Evolutionary conservation across 2,888 invertebrate species (phyloP), one percentile per base, ranked within the genome.

Genomic region (Gymnocheta viridis): DNA sequence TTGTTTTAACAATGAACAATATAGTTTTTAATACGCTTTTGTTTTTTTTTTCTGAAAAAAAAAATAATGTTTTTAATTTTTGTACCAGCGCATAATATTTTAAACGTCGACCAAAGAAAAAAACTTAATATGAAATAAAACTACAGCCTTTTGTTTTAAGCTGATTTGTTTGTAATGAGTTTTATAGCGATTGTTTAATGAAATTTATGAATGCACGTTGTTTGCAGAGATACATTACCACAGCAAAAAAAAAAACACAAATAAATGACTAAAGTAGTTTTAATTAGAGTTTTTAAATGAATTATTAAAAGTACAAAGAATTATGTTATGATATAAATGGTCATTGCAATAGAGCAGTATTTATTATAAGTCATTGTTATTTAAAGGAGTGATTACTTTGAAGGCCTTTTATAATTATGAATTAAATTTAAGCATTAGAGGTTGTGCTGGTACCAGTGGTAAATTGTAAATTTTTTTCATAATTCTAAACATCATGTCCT

Each of bases 181-280:
- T 81, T 81, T 62, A 81, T 69, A 19, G 81, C 74, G 44, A 69
- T 74, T 81, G 81, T 81, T 81, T 62, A 81, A 74, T 81, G 73
- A 69, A 81, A 74, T 81, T 69, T 74, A 81, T 74, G 74, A 69
- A 74, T 74, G 58, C 51, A 44, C 24, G 7, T 60, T 17, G 27
- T 19, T 54, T 41, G 70, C 72, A 64, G 44, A 72, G 64, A 72
- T 79, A 72, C 9, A 41, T 38, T 35, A 58, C 35, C 14, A 14
- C 38, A 14, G 5, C 24, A 12, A 49, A 19, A 66, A 17, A 12
- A 58, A 35, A 60, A 14, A 5, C 4, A 24, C 3, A 66, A 66
- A 38, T 66, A 60, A 74, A 69, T 69, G 41, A 60, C 81, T 74
- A 69, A 74, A 81, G 73, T 74, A 74, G 67, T 74, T 74, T 81